Base-by-base conservation (phyloP, 2,113 vertebrate species). In the Tretioscincus oriximinensis region DNA sequence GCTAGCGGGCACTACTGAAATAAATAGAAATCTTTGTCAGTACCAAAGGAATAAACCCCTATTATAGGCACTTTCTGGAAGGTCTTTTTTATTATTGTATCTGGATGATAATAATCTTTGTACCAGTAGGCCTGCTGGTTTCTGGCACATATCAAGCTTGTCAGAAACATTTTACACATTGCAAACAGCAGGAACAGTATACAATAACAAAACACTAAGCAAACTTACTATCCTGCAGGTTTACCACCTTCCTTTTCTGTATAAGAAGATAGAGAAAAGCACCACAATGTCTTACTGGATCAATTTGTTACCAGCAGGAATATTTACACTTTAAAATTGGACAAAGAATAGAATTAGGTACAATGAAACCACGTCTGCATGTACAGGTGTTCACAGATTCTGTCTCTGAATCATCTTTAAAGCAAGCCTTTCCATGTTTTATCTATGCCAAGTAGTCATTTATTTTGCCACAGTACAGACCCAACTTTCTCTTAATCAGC, bases 61-160 rank as follows among this genome's bases (percentile, higher is more conserved):
- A 84, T 90, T 86, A 90, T 20, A 87, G 67, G 66, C 47, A 14
- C 49, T 88, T 85, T 81, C 88, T 87, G 60, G 76, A 86, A 90
- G 76, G 75, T 86, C 91, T 90, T 93, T 85, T 90, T 93, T 93
- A 74, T 79, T 85, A 90, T 93, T 93, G 73, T 79, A 85, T 86
- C 77, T 86, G 76, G 85, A 83, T 87, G 71, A 85, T 83, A 49
- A 89, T 89, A 89, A 92, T 90, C 87, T 93, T 94, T 88, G 89
- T 82, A 89, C 81, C 82, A 85, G 77, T 82, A 67, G 73, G 84
- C 85, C 82, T 89, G 81, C 88, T 93, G 85, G 1, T 29, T 91
- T 84, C 85, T 91, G 90, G 86, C 89, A 93, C 81, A 31, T 60
- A 91, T 84, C 89, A 91, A 87, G 77, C 83, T 88, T 88, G 83